phyloP scores from a whole-genome alignment of 2,888 invertebrate genomes.

The Cataglyphis albicans region DNA sequence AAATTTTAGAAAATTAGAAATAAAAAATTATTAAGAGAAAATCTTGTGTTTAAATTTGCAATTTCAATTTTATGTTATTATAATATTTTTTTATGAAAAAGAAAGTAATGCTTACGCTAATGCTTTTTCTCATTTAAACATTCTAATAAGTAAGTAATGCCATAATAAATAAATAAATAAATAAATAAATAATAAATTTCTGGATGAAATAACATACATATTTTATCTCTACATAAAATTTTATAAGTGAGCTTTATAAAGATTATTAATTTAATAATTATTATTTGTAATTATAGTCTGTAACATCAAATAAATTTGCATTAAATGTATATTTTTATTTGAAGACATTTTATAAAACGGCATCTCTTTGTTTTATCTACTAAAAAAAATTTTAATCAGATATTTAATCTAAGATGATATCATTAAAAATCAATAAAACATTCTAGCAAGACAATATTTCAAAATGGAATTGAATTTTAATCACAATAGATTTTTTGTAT shows the following conservation, averaged over 20 bases:
- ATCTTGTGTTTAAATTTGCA: not conserved
- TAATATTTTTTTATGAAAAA: not conserved
- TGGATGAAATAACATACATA: not conserved
- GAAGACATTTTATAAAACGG: not conserved
- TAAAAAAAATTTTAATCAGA: not conserved
- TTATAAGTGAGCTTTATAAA: not conserved
- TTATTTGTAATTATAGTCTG: not conserved
- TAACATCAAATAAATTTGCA: not conserved
- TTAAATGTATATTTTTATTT: not conserved
- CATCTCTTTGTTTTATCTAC: not conserved
- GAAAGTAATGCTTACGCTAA: not conserved
- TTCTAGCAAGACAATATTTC: not conserved
- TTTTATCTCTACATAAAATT: not conserved
- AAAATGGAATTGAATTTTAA: not conserved
- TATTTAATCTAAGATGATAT: not conserved
- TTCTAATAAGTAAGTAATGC: not conserved
- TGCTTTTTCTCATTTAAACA: not conserved
- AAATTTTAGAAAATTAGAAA: not conserved
- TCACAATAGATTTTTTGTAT: not conserved
- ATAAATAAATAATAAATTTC: too few species aligned
- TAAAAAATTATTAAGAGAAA: not conserved
- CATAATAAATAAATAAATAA: not conserved
- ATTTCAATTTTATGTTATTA: not conserved
- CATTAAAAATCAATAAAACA: conserved; percentile 4
- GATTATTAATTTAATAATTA: not conserved